Conservation (phyloP, 2,113 vertebrate species). For the Recurvirostra avosetta region DNA sequence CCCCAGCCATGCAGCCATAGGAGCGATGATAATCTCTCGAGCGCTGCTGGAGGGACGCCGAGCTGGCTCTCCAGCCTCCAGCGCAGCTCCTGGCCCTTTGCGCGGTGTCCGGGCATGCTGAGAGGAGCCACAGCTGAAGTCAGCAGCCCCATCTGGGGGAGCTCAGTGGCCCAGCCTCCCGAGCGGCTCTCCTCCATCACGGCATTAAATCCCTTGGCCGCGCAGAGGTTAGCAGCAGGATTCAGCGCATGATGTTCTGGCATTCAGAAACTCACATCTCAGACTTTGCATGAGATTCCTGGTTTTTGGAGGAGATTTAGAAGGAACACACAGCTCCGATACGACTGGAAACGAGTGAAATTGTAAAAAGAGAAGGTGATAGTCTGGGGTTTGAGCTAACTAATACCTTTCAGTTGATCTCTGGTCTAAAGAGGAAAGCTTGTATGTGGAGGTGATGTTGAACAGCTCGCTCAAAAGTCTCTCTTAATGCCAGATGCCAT, state of each 20-base stretch:
- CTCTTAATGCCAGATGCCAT: background rate
- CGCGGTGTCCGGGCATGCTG: accelerated
- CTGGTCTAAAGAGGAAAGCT: background rate
- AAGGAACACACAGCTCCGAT: background rate
- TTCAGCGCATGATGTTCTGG: background rate
- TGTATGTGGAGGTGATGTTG: background rate
- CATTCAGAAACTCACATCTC: background rate
- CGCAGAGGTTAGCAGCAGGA: background rate
- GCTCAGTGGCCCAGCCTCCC: background rate
- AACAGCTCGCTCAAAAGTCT: background rate
- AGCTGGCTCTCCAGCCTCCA: background rate
- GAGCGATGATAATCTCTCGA: accelerated
- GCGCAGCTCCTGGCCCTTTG: background rate
- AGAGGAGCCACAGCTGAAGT: background rate
- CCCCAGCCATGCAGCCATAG: background rate
- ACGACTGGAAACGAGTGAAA: background rate
- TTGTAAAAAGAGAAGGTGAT: background rate
- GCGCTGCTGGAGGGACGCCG: background rate
- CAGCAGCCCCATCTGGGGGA: background rate
- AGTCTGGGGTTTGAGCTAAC: background rate
- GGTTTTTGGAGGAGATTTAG: background rate
- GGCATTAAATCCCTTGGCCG: background rate
- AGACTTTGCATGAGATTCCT: background rate
- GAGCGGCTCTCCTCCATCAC: accelerated
- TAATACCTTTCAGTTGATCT: background rate